Evolutionary conservation across 2,888 invertebrate genomes (phyloP).

Genomic region (Andricus curvator): DNA sequence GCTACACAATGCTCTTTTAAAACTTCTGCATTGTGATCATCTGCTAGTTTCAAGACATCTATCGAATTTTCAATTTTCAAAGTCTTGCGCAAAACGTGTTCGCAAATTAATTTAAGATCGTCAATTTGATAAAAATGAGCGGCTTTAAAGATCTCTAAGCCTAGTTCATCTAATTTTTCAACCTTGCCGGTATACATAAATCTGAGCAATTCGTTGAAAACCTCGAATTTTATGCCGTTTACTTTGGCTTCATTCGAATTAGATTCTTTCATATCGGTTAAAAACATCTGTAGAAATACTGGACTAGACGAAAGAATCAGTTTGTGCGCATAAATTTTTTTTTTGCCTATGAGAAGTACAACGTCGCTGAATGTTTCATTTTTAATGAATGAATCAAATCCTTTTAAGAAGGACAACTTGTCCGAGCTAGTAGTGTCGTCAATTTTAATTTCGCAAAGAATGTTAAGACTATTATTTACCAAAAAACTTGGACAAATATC

Average conservation of each 20-base stretch:
- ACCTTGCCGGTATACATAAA: conserved; percentile 44
- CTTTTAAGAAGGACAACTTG: neutral
- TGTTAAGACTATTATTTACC: too few species aligned
- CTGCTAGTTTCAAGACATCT: too few species aligned
- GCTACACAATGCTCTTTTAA: neutral
- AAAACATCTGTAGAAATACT: neutral
- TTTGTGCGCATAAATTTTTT: neutral
- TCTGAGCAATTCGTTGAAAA: neutral
- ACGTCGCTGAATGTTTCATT: neutral
- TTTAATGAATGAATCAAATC: neutral
- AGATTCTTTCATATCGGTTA: neutral
- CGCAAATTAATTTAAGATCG: neutral
- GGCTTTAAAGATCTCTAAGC: neutral
- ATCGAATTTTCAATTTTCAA: neutral
- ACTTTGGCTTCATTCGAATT: neutral
- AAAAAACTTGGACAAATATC: too few species aligned
- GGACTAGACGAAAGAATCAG: neutral
- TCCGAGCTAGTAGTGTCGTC: too few species aligned
- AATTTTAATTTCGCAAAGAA: too few species aligned
- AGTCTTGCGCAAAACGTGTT: neutral
- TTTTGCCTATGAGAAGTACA: neutral
- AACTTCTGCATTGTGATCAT: neutral
- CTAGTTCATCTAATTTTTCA: neutral
- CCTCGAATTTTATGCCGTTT: too few species aligned
- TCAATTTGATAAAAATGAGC: neutral